Conservation (phyloP, 2,888 invertebrate species). For the Sicus ferrugineus region DNA sequence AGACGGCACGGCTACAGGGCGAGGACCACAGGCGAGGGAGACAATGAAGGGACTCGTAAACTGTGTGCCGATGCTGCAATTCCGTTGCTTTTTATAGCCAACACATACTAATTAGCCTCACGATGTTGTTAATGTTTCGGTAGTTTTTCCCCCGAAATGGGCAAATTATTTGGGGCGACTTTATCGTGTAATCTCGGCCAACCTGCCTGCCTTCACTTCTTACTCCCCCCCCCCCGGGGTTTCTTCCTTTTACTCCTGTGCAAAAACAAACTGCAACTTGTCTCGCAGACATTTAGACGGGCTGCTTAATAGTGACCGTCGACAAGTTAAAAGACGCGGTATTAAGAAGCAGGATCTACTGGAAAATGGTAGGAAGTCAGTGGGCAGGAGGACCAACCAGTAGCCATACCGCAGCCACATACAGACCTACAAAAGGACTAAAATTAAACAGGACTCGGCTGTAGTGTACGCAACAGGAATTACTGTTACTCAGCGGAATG, state of each 20-base stretch:
- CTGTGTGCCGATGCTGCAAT: background rate
- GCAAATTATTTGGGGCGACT: conserved; percentile 2
- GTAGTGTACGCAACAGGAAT: conserved; percentile 5
- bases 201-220: background rate
- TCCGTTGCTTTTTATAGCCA: conserved; percentile 10
- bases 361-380: conserved; percentile 1
- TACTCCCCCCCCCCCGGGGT: too few species aligned
- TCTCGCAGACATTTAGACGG: conserved; percentile 31
- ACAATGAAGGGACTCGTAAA: background rate
- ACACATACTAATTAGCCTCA: conserved; percentile 35
- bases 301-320: conserved; percentile 31
- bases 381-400: background rate
- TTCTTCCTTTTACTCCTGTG: background rate
- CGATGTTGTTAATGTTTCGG: conserved; percentile 16
- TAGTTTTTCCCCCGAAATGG: background rate
- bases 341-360: conserved; percentile 30
- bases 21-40: background rate
- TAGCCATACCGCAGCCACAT: background rate
- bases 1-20: background rate
- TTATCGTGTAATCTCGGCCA: background rate
- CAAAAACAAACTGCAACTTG: background rate
- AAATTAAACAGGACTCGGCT: background rate
- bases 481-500: conserved; percentile 23
- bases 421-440: background rate
- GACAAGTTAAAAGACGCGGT: background rate